Conservation (phyloP, 2,113 vertebrate genomes). For the Mustela lutreola region DNA sequence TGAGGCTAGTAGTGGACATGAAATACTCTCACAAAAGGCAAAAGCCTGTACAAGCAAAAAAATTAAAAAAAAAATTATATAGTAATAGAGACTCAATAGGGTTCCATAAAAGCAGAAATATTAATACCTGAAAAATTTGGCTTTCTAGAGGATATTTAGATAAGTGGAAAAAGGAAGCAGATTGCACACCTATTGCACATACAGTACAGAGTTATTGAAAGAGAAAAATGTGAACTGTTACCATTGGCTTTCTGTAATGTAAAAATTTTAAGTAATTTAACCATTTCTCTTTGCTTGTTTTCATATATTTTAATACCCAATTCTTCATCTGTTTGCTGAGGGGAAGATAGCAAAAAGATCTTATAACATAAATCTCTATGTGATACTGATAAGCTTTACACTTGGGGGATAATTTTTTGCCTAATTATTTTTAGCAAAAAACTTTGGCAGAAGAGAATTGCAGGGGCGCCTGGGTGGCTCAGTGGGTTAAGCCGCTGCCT, state of each 20-base stretch:
- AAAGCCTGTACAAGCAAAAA: neutral
- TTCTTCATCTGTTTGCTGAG: conserved; percentile 47
- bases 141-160: conserved; percentile 15
- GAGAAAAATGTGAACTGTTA: conserved; percentile 58
- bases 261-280: conserved; percentile 63
- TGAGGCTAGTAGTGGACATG: neutral
- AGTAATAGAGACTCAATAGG: neutral
- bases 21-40: neutral
- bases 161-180: conserved; percentile 51
- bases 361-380: neutral
- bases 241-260: conserved; percentile 36
- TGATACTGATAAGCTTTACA: neutral
- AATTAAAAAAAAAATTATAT: neutral
- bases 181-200: neutral
- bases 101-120: conserved; percentile 53
- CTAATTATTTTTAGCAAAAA: conserved; percentile 63
- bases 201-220: conserved; percentile 18
- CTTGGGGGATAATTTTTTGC: conserved; percentile 24
- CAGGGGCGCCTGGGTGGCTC: too few species aligned
- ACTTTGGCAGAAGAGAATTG: conserved; percentile 59
- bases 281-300: conserved; percentile 68
- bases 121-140: conserved; percentile 57
- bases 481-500: too few species aligned
- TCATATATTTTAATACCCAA: neutral
- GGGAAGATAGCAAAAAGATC: conserved; percentile 46